phyloP scores from a whole-genome alignment of 2,797 vertebrate genomes.

The Nyctibius grandis region DNA sequence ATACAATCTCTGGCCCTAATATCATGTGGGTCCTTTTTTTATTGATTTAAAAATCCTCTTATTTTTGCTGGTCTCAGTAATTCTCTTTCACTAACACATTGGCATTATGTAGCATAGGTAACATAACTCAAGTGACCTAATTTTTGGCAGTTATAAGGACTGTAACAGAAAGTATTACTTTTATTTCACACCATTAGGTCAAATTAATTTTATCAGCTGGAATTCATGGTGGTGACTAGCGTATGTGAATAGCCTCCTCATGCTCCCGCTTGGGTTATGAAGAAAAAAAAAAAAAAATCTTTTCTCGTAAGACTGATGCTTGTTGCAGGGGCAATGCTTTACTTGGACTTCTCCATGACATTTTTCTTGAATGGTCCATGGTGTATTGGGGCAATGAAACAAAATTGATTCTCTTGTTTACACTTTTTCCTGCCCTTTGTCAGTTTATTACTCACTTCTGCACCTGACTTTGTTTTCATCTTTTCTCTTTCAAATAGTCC shows the following conservation, averaged over 20 bases:
- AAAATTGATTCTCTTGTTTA: background rate
- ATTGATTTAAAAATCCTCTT: background rate
- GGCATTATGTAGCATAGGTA: background rate
- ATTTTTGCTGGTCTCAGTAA: background rate
- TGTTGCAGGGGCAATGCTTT: background rate
- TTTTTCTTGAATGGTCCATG: background rate
- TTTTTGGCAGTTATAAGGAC: background rate
- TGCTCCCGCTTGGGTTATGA: background rate
- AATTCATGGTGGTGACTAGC: background rate
- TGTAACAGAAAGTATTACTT: background rate
- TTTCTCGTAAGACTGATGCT: background rate
- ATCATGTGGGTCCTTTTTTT: background rate
- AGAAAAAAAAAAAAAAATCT: background rate
- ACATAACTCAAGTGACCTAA: background rate
- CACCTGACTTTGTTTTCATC: background rate
- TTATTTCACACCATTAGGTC: constrained; percentile 11
- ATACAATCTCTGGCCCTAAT: background rate
- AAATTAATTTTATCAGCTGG: background rate
- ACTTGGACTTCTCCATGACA: background rate
- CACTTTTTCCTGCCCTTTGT: background rate
- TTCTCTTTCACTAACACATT: background rate
- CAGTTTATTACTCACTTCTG: background rate
- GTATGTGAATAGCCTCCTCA: background rate
- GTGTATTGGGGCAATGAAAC: background rate
- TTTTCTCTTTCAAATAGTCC: background rate